These are phyloP conservation scores for Toxonevra muliebris DNA, from an alignment of 2,888 invertebrate genomes.

Conservation along the genomic window DNA sequence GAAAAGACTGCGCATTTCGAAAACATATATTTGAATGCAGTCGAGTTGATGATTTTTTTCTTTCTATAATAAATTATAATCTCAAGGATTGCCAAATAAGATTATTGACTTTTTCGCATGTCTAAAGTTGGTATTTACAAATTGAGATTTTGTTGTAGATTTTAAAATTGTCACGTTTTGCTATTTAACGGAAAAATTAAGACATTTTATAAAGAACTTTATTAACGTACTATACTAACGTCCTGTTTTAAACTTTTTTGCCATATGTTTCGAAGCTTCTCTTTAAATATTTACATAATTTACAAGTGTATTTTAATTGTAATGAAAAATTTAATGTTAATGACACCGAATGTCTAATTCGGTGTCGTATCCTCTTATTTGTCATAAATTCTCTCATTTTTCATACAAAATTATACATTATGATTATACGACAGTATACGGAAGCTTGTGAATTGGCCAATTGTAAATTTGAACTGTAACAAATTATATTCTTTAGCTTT, in stretches of 20 bases:
- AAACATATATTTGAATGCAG: not conserved
- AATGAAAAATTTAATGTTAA: not conserved
- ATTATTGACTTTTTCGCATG: no score
- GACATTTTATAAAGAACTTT: not conserved
- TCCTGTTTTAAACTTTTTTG: not conserved
- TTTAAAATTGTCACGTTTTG: slow-evolving; percentile 3
- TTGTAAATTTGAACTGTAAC: slow-evolving; percentile 16
- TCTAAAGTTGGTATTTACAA: no score
- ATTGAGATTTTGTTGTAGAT: slow-evolving; percentile 11
- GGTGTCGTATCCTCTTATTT: no score
- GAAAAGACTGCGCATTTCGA: not conserved
- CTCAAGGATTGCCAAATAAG: slow-evolving; percentile 35
- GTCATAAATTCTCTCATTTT: no score
- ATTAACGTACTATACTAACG: not conserved
- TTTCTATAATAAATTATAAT: slow-evolving; percentile 12
- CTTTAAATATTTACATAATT: no score
- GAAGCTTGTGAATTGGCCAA: no score
- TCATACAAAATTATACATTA: no score
- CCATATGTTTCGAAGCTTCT: no score
- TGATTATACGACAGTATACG: no score
- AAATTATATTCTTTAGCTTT: slow-evolving; percentile 18
- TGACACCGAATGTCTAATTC: not conserved
- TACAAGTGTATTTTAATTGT: not conserved
- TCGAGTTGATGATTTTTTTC: not conserved
- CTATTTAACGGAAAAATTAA: slow-evolving; percentile 10